phyloP scores from a whole-genome alignment of 2,797 vertebrate species.

The Pitangus sulphuratus region DNA sequence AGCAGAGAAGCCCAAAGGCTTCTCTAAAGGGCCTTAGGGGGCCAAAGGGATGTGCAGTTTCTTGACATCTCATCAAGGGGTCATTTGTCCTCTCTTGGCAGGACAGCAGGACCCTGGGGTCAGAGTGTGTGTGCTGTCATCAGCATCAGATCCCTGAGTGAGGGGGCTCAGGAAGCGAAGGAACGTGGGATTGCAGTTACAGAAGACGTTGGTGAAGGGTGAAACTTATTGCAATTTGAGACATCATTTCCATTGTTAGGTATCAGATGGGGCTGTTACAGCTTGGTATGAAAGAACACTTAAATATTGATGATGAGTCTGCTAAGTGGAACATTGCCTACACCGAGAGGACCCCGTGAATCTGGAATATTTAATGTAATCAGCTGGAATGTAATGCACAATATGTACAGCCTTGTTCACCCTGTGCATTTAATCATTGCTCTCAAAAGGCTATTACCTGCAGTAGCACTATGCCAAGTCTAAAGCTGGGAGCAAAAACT shows the following conservation, averaged over 20 bases:
- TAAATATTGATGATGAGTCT: conserved; percentile 50
- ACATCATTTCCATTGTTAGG: neutral
- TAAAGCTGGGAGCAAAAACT: neutral
- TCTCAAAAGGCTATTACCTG: conserved; percentile 8
- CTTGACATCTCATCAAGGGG: neutral
- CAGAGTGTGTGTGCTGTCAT: neutral
- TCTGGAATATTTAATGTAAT: conserved; percentile 64
- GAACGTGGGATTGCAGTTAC: neutral
- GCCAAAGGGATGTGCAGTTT: neutral
- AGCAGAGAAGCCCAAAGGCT: neutral
- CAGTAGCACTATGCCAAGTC: neutral
- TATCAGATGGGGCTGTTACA: neutral
- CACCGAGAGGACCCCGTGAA: neutral
- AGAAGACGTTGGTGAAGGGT: neutral
- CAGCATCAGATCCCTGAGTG: neutral
- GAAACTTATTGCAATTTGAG: neutral
- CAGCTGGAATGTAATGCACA: conserved; percentile 39
- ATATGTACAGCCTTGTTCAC: conserved; percentile 29
- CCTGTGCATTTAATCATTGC: conserved; percentile 9
- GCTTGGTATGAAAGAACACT: neutral
- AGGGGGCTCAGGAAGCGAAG: neutral
- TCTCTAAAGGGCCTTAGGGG: neutral
- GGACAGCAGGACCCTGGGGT: neutral
- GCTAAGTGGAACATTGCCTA: neutral
- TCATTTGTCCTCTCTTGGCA: neutral